phyloP scores from a whole-genome alignment of 2,113 vertebrate genomes.

The Cisticola juncidis region DNA sequence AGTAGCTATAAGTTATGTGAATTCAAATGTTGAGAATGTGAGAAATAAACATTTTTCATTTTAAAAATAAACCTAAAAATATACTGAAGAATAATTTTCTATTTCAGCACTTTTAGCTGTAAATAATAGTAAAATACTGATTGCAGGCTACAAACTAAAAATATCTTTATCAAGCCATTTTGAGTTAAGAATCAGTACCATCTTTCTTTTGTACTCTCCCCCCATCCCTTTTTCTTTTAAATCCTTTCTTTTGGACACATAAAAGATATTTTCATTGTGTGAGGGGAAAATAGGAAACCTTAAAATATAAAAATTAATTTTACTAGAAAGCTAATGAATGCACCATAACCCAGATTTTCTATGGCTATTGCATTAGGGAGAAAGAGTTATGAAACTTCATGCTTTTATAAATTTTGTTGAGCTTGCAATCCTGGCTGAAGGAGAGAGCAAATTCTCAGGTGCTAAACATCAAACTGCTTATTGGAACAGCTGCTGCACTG shows the following conservation, averaged over 20 bases:
- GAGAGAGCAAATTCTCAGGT: constrained; percentile 73
- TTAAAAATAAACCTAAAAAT: not conserved
- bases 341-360: constrained; percentile 52
- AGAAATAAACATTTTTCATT: not conserved
- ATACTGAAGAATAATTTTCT: not conserved
- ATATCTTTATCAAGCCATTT: not conserved
- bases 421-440: constrained; percentile 72
- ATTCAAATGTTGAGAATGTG: not conserved
- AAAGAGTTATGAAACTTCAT: constrained; percentile 60
- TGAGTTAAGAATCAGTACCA: not conserved
- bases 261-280: not conserved
- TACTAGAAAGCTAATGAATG: constrained; percentile 49
- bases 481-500: constrained; percentile 73
- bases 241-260: not conserved
- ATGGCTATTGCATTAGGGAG: constrained; percentile 21
- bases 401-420: constrained; percentile 72
- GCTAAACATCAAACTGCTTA: constrained; percentile 71
- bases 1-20: not conserved
- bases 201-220: not conserved
- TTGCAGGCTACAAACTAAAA: not conserved
- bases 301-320: constrained; percentile 37
- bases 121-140: not conserved
- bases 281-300: not conserved
- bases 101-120: not conserved
- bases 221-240: not conserved